A percentile compares a stretch with the other conserved stretches of the same genome.
phyloP scores from a whole-genome alignment of 2,113 vertebrate species.

The Nerophis lumbriciformis region DNA sequence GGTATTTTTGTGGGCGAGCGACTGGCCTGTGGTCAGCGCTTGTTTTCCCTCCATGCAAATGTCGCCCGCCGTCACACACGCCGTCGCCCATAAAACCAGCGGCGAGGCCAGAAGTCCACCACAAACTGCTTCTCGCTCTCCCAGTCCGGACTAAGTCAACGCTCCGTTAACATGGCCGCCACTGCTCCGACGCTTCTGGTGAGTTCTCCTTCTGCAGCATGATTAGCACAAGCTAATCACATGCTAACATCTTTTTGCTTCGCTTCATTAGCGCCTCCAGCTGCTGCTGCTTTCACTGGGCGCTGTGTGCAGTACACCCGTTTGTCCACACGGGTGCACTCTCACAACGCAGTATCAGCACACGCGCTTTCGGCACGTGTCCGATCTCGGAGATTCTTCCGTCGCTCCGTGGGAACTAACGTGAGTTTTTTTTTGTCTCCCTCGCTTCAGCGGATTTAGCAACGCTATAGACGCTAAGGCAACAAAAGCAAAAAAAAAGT shows the following conservation, averaged over 20 bases:
- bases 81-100: too few relatives aligned
- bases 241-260: background rate
- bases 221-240: too few relatives aligned
- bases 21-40: too few relatives aligned
- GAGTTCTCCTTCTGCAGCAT: background rate
- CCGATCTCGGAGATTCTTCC: background rate
- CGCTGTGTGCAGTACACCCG: background rate
- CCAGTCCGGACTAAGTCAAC: too few relatives aligned
- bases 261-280: background rate
- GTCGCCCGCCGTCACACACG: too few relatives aligned
- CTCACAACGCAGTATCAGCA: accelerated
- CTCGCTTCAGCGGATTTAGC: background rate
- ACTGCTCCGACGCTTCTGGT: too few relatives aligned
- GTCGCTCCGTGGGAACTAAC: conserved; percentile 4
- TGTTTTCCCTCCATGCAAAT: too few relatives aligned
- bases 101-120: too few relatives aligned
- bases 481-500: too few relatives aligned
- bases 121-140: too few relatives aligned
- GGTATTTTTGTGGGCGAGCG: too few relatives aligned
- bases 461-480: background rate
- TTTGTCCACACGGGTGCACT: background rate
- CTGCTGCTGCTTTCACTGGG: background rate
- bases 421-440: background rate
- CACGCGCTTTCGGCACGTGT: background rate
- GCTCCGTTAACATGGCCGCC: too few relatives aligned